Evolutionary conservation across 2,888 invertebrate genomes (phyloP).

Genomic region (Aphelenchoides bicaudatus): DNA sequence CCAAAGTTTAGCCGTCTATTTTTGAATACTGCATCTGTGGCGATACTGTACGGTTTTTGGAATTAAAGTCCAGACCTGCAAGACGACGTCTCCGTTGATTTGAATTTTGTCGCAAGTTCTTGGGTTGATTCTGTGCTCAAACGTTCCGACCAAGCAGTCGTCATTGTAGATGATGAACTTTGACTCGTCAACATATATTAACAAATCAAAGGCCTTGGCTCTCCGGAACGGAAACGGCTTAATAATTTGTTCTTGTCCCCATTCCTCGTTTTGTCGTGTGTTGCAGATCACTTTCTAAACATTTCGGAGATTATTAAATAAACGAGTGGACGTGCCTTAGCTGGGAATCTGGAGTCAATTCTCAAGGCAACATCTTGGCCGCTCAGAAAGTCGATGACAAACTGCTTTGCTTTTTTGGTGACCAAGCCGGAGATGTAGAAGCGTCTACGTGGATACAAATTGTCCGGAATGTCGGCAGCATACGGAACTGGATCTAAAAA

Average conservation of each 20-base stretch:
- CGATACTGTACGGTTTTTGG: too few species aligned
- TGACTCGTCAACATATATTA: slow-evolving; percentile 51
- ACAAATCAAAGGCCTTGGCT: slow-evolving; percentile 52
- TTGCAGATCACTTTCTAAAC: slow-evolving; percentile 49
- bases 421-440: slow-evolving; percentile 43
- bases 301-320: neutral
- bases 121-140: slow-evolving; percentile 43
- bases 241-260: too few species aligned
- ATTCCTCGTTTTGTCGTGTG: slow-evolving; percentile 32
- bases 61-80: too few species aligned
- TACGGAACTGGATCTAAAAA: too few species aligned
- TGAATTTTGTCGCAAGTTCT: slow-evolving; percentile 43
- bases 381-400: slow-evolving; percentile 47
- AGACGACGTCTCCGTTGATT: slow-evolving; percentile 54
- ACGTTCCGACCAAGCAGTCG: slow-evolving; percentile 49
- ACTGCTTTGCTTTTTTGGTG: slow-evolving; percentile 48
- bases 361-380: slow-evolving; percentile 54
- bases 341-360: slow-evolving; percentile 44
- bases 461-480: slow-evolving; percentile 57
- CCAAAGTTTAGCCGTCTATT: slow-evolving; percentile 37
- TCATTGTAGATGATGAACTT: slow-evolving; percentile 50
- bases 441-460: slow-evolving; percentile 52
- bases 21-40: too few species aligned
- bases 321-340: slow-evolving; percentile 33
- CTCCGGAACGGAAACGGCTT: slow-evolving; percentile 52